Percentiles rank a stretch among this genome's conserved stretches.
These are phyloP conservation scores for Todus mexicanus DNA, from an alignment of 2,797 vertebrate species.

Conservation along the genomic window DNA sequence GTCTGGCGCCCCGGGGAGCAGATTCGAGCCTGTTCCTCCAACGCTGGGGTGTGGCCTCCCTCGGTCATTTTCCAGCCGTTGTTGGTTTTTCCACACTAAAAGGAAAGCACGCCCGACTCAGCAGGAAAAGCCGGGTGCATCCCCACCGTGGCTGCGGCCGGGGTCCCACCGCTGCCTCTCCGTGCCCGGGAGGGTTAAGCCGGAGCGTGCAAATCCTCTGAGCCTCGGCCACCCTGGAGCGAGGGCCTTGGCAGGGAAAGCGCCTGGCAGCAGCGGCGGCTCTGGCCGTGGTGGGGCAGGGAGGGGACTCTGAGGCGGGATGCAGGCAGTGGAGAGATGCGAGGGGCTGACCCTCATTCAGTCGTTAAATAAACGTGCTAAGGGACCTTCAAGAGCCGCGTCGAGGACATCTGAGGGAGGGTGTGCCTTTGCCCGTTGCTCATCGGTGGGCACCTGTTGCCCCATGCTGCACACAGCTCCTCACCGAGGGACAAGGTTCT, in stretches of 20 bases:
- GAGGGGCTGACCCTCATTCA: background rate
- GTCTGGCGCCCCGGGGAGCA: background rate
- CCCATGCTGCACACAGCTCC: background rate
- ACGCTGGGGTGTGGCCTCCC: constrained; percentile 55
- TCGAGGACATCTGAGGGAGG: too few species aligned
- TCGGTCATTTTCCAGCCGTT: constrained; percentile 10
- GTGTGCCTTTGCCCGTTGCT: too few species aligned
- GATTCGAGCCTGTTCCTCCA: background rate
- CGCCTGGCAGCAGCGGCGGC: too few species aligned
- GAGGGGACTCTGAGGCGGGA: background rate
- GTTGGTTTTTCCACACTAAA: constrained; percentile 8
- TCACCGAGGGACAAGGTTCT: accelerated
- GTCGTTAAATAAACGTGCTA: background rate
- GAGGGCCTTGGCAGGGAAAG: too few species aligned
- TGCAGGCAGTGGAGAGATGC: background rate
- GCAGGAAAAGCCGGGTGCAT: background rate
- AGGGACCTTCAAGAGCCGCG: background rate
- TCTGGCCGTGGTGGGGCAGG: background rate
- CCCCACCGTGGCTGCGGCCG: background rate
- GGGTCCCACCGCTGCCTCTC: background rate
- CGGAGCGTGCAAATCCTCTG: background rate
- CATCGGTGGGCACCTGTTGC: too few species aligned
- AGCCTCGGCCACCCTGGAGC: background rate
- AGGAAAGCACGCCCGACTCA: background rate
- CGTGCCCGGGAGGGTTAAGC: background rate